phyloP scores from a whole-genome alignment of 2,797 vertebrate species.

The Poeciliopsis paucimaculata region DNA sequence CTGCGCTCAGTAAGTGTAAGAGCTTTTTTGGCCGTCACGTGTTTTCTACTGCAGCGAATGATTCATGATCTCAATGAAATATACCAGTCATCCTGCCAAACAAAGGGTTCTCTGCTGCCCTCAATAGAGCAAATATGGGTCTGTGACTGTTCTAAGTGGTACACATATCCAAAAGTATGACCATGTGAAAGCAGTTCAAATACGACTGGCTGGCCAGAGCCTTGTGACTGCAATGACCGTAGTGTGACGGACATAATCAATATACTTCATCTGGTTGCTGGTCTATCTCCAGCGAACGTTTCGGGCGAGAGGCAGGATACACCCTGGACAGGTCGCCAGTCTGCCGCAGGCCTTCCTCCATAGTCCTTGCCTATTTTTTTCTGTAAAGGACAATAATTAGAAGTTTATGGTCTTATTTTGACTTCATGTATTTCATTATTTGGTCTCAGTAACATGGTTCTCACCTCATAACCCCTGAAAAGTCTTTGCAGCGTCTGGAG shows the following conservation, averaged over 20 bases:
- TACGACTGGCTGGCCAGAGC: not conserved
- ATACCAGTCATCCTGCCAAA: slow-evolving; percentile 24
- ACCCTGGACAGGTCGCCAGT: no score
- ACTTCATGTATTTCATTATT: not conserved
- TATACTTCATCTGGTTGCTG: slow-evolving; percentile 26
- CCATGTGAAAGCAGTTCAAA: slow-evolving; percentile 6
- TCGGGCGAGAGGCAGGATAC: no score
- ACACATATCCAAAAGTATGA: not conserved
- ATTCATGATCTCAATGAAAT: slow-evolving; percentile 58
- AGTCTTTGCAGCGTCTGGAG: not conserved
- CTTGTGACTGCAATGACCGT: not conserved
- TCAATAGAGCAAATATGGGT: slow-evolving; percentile 5
- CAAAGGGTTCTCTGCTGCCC: slow-evolving; percentile 8
- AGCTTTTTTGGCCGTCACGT: slow-evolving; percentile 66
- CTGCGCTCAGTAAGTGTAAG: slow-evolving; percentile 41
- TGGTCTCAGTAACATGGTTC: not conserved
- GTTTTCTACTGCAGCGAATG: slow-evolving; percentile 44
- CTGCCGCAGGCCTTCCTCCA: not conserved
- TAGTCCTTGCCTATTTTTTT: not conserved
- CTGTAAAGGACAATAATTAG: slow-evolving; percentile 10
- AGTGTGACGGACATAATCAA: slow-evolving; percentile 31
- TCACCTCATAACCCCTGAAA: not conserved
- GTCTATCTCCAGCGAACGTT: no score
- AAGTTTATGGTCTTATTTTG: slow-evolving; percentile 1
- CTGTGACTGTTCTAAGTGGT: slow-evolving; percentile 1